Evolutionary conservation across 2,113 vertebrate species (phyloP).

Genomic region (Lophotis ruficrista): DNA sequence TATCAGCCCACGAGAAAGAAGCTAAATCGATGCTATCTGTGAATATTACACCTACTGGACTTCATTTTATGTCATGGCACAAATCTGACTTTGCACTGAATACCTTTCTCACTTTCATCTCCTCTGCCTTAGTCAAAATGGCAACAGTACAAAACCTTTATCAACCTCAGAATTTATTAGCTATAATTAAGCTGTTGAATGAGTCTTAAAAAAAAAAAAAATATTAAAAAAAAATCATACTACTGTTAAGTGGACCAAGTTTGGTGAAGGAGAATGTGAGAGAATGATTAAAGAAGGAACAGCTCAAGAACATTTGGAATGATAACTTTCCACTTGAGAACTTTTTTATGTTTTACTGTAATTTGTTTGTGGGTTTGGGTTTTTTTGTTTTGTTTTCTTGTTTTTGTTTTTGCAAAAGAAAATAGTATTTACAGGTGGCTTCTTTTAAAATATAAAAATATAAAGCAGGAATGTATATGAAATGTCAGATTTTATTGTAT

Average conservation of each 20-base stretch:
- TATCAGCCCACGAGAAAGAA: conserved; percentile 54
- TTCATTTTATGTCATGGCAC: conserved; percentile 78
- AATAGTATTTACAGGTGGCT: conserved; percentile 95
- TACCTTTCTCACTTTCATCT: conserved; percentile 79
- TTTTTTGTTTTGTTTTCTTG: conserved; percentile 67
- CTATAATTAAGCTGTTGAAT: conserved; percentile 87
- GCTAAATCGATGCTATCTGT: conserved; percentile 63
- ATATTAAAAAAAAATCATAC: conserved; percentile 71
- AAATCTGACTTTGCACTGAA: conserved; percentile 89
- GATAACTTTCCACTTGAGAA: conserved; percentile 91
- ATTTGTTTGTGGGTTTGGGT: conserved; percentile 75
- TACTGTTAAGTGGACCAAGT: conserved; percentile 90
- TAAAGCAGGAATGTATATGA: conserved; percentile 97
- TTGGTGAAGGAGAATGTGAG: conserved; percentile 77
- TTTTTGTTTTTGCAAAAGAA: conserved; percentile 82
- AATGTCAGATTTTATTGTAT: conserved; percentile 95
- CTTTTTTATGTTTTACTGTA: conserved; percentile 93
- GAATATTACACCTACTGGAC: conserved; percentile 75
- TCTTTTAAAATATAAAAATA: conserved; percentile 91
- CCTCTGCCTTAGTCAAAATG: conserved; percentile 83
- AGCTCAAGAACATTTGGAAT: conserved; percentile 79
- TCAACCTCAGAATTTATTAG: conserved; percentile 89
- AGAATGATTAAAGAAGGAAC: conserved; percentile 80
- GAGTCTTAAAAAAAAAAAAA: conserved; percentile 82
- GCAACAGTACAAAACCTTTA: conserved; percentile 82